Base-by-base conservation (phyloP, 2,797 vertebrate genomes). In the Melopsittacus undulatus region DNA sequence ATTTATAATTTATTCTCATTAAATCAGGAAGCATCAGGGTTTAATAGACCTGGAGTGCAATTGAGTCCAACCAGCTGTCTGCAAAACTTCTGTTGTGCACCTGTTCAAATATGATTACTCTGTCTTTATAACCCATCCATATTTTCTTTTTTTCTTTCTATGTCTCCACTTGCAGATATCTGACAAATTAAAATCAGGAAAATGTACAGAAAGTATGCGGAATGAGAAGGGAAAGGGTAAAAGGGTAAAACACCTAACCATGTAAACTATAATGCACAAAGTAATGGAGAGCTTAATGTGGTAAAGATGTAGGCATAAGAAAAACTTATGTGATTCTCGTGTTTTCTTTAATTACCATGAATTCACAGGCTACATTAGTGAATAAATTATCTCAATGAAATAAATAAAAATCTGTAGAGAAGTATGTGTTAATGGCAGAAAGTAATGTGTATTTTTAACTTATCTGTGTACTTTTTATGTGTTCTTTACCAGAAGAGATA, bases 61-160 rank as follows among this genome's bases (percentile, higher is more conserved):
- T 66, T 95, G 88, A 94, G 52, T 80, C 70, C 69, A 93, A 90
- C 78, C 97, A 98, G 93, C 90, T 97, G 97, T 91, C 90, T 98
- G 95, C 67, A 97, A 97, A 97, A 85, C 85, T 72, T 83, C 77
- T 89, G 73, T 83, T 91, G 70, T 89, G 89, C 96, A 97, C 94
- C 97, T 97, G 96, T 94, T 93, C 89, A 78, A 89, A 94, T 92
- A 87, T 42, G 70, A 95, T 96, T 94, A 94, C 87, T 77, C 51
- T 22, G 21, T 72, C 81, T 94, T 80, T 91, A 64, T 43, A 84
- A 17, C 21, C 36, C 49, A 61, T 68, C 54, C 23, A 48, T 46
- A 7, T 10, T 70, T 32, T 48, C 46, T 24, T 48, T 24, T 46
- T 48, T 87, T 29, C 13, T 57, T 52, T 36, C 24, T 72, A 3